A percentile compares a stretch with the other conserved stretches of the same genome.
phyloP scores from a whole-genome alignment of 2,888 invertebrate genomes.

The Choristoneura rosaceana region DNA sequence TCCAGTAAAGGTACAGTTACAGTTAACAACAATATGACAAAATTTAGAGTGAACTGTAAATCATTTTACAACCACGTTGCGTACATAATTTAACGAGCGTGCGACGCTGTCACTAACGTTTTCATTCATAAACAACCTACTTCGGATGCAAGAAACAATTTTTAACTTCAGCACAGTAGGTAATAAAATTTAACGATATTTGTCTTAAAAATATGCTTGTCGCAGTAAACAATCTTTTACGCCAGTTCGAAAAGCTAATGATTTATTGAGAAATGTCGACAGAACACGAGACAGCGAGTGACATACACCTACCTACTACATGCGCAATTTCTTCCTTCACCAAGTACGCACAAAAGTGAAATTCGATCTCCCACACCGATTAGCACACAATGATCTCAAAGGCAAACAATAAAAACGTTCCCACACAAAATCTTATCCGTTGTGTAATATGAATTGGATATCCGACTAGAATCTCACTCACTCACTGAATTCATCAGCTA shows the following conservation, averaged over 20 bases:
- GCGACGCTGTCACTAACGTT: slow-evolving; percentile 27
- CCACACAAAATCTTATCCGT: slow-evolving; percentile 65
- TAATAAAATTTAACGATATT: slow-evolving; percentile 25
- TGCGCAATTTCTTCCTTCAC: slow-evolving; percentile 48
- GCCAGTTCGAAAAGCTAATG: background rate
- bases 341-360: slow-evolving; percentile 68
- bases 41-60: slow-evolving; percentile 37
- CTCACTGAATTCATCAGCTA: slow-evolving; percentile 62
- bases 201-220: slow-evolving; percentile 5
- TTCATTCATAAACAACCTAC: slow-evolving; percentile 38
- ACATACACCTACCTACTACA: slow-evolving; percentile 48
- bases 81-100: slow-evolving; percentile 37
- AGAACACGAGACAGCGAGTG: slow-evolving; percentile 13
- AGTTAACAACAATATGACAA: slow-evolving; percentile 36
- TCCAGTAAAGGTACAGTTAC: slow-evolving; percentile 32
- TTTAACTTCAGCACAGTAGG: slow-evolving; percentile 28
- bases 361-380: slow-evolving; percentile 74
- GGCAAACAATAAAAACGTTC: slow-evolving; percentile 65
- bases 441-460: slow-evolving; percentile 63
- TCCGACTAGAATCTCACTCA: slow-evolving; percentile 45
- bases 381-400: slow-evolving; percentile 66
- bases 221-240: background rate
- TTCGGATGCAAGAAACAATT: slow-evolving; percentile 30
- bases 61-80: slow-evolving; percentile 32
- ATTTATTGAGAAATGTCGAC: background rate